Conservation (phyloP, 1,140 invertebrate genomes). For the Homarus americanus region DNA sequence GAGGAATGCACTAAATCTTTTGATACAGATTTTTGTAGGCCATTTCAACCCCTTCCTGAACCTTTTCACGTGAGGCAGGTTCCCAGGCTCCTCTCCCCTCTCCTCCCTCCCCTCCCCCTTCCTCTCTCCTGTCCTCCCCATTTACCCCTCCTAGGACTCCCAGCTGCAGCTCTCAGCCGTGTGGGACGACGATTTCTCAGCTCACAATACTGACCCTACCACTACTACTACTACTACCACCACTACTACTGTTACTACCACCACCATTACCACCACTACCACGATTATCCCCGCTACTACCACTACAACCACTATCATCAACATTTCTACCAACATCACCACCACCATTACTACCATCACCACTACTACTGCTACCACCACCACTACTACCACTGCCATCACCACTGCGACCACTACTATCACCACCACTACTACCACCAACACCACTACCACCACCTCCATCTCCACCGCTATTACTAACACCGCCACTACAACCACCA, state of each 20-base stretch:
- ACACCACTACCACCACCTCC: not conserved
- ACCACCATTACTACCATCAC: not conserved
- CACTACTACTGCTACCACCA: not conserved
- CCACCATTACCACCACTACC: not conserved
- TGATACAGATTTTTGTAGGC: conserved; percentile 55
- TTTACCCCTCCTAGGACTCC: not conserved
- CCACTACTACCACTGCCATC: not conserved
- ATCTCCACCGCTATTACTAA: not conserved
- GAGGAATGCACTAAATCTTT: conserved; percentile 55
- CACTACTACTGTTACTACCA: not conserved
- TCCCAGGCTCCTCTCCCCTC: not conserved
- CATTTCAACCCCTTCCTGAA: conserved; percentile 33
- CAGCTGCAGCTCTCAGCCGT: not conserved
- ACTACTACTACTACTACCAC: not conserved
- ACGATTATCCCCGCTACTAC: not conserved
- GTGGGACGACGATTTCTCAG: not conserved
- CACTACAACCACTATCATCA: conserved; percentile 9
- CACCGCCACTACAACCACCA: not conserved
- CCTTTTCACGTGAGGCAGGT: conserved; percentile 13
- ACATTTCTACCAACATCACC: not conserved
- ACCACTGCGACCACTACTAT: not conserved
- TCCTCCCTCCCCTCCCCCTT: not conserved
- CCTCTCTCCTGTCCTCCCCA: not conserved
- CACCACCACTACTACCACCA: not conserved
- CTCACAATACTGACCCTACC: not conserved